A percentile compares a stretch with the other conserved stretches of the same genome.
phyloP scores from a whole-genome alignment of 2,888 invertebrate species.

The Ptilodon capucinus region DNA sequence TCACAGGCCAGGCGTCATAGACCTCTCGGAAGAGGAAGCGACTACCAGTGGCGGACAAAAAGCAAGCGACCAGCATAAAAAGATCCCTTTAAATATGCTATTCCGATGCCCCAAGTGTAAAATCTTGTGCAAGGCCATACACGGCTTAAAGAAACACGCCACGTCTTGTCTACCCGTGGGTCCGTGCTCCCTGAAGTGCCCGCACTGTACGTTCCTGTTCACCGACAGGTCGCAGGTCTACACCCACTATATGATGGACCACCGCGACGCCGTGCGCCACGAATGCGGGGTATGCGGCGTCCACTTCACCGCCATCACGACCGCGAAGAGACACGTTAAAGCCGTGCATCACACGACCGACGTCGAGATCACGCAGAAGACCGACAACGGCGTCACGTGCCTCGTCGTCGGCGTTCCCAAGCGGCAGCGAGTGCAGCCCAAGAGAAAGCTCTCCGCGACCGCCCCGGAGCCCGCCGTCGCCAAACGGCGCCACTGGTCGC shows the following conservation, averaged over 20 bases:
- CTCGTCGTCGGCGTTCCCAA: constrained; percentile 1
- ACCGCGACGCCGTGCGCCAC: constrained; percentile 19
- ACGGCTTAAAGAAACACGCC: constrained; percentile 51
- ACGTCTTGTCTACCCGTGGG: constrained; percentile 25
- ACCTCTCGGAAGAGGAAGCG: constrained; percentile 46
- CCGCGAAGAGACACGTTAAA: constrained; percentile 42
- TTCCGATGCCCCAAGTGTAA: constrained; percentile 54
- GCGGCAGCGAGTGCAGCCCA: constrained; percentile 17
- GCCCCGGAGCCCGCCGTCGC: constrained; percentile 33
- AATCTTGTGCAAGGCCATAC: constrained; percentile 17
- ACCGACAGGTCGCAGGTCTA: constrained; percentile 28
- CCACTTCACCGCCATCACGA: constrained; percentile 11
- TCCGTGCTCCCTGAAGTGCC: constrained; percentile 15
- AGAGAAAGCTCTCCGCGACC: constrained; percentile 28
- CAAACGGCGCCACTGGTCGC: constrained; percentile 66
- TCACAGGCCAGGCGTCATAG: constrained; percentile 31
- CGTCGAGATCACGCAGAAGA: background rate
- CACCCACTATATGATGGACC: constrained; percentile 43
- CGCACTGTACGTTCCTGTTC: constrained; percentile 20
- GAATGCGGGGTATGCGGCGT: constrained; percentile 42
- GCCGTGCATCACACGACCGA: constrained; percentile 31
- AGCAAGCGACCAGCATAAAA: constrained; percentile 3
- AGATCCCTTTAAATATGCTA: constrained; percentile 16
- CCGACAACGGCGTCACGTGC: constrained; percentile 1
- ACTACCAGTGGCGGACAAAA: background rate